Base-by-base conservation (phyloP, 2,888 invertebrate species). In the Lasioglossum zephyrum region DNA sequence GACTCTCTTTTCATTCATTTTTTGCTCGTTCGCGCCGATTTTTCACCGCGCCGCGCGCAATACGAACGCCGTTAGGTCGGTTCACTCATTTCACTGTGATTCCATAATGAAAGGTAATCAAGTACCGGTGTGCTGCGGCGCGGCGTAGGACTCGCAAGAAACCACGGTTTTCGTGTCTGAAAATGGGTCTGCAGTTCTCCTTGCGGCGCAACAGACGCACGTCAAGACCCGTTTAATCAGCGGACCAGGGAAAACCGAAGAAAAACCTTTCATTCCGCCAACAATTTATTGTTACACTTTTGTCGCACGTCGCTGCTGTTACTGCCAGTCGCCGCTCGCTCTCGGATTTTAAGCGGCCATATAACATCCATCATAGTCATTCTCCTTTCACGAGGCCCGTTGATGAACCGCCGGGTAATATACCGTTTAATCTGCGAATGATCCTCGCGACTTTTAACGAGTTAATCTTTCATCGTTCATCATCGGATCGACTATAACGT, bases 101-200 rank as follows among this genome's bases (percentile, higher is more conserved):
- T 79, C 84, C 78, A 63, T 87, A 89, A 90, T 83, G 89, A 89
- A 83, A 90, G 84, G 80, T 87, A 90, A 90, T 90, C 90, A 87
- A 89, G 85, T 90, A 90, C 88, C 88, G 90, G 77, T 69, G 57
- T 57, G 60, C 44, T 84, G 81, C 60, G 70, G 73, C 36, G 81
- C 60, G 70, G 73, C 36, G 36, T 4, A 47, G 83, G 77, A 80
- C 70, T 81, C 75, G 75, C 80, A 73, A 83, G 83, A 88, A 88
- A 76, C 70, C 69, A 39, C 44, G 84, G 81, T 90, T 88, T 87
- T 88, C 87, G 79, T 75, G 73, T 22, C 81, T 89, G 82, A 74
- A 87, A 86, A 87, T 83, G 77, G 86, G 81, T 77, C 86, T 63
- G 63, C 31, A 22, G 41, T 76, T 69, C 66, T 69, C 18, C 18